These are phyloP conservation scores for Lycocerus yunnanus DNA, from an alignment of 2,888 invertebrate genomes.

Conservation along the genomic window DNA sequence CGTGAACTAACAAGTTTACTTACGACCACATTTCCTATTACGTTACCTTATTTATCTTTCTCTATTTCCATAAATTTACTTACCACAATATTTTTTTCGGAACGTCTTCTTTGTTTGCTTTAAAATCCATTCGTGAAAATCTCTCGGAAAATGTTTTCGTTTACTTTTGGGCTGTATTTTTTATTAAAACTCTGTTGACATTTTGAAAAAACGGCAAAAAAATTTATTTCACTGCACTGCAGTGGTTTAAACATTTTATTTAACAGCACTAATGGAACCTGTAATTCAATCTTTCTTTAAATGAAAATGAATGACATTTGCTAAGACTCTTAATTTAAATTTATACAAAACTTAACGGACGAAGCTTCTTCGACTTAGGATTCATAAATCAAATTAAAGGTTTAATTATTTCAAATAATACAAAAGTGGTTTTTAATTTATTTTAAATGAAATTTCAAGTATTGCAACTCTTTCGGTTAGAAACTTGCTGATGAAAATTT, in stretches of 20 bases:
- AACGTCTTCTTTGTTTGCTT: not conserved
- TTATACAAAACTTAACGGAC: not conserved
- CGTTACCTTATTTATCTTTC: not conserved
- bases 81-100: not conserved
- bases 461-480: too few relatives aligned
- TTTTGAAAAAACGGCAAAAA: too few relatives aligned
- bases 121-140: too few relatives aligned
- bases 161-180: not conserved
- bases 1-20: not conserved
- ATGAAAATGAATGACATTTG: not conserved
- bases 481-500: not conserved
- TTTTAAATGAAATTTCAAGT: not conserved
- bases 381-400: not conserved
- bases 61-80: not conserved
- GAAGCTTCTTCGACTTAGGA: not conserved
- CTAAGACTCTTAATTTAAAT: not conserved
- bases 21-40: not conserved
- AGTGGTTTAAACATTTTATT: not conserved
- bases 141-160: not conserved
- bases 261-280: not conserved
- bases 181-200: not conserved
- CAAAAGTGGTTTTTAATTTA: not conserved
- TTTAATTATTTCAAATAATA: not conserved
- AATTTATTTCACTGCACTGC: not conserved
- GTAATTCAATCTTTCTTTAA: not conserved